A percentile compares a stretch with the other conserved stretches of the same genome.
phyloP scores from a whole-genome alignment of 2,797 vertebrate species.

The Anas acuta region DNA sequence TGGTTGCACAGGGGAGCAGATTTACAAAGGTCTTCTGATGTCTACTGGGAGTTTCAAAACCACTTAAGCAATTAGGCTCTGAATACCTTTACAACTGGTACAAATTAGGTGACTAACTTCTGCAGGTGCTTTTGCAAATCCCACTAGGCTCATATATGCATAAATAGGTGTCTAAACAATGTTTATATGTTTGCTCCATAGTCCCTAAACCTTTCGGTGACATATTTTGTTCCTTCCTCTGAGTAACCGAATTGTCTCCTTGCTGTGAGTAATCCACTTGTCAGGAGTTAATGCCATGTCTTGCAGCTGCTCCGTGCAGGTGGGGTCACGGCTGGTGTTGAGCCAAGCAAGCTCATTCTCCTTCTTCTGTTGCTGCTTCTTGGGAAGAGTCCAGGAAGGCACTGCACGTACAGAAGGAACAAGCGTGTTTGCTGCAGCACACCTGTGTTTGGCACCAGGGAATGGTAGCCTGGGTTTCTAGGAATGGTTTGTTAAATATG shows the following conservation, averaged over 20 bases:
- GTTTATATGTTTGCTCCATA: neutral
- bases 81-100: conserved; percentile 21
- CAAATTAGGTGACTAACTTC: conserved; percentile 59
- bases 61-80: conserved; percentile 54
- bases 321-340: conserved; percentile 29
- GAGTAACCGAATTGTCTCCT: conserved; percentile 56
- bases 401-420: neutral
- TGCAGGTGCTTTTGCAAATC: conserved; percentile 54
- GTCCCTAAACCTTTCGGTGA: conserved; percentile 31
- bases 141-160: conserved; percentile 36
- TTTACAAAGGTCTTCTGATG: conserved; percentile 53
- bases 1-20: neutral
- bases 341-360: conserved; percentile 4
- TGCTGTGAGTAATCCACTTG: conserved; percentile 47
- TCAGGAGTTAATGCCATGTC: neutral
- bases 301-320: conserved; percentile 26
- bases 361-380: neutral
- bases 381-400: neutral
- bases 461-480: neutral
- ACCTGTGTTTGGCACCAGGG: neutral
- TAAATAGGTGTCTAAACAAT: conserved; percentile 60
- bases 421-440: neutral
- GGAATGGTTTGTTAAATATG: neutral
- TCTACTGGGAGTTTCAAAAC: conserved; percentile 23
- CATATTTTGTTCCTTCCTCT: conserved; percentile 57